Conservation (phyloP, 2,113 vertebrate genomes). For the Eulacestoma nigropectus region DNA sequence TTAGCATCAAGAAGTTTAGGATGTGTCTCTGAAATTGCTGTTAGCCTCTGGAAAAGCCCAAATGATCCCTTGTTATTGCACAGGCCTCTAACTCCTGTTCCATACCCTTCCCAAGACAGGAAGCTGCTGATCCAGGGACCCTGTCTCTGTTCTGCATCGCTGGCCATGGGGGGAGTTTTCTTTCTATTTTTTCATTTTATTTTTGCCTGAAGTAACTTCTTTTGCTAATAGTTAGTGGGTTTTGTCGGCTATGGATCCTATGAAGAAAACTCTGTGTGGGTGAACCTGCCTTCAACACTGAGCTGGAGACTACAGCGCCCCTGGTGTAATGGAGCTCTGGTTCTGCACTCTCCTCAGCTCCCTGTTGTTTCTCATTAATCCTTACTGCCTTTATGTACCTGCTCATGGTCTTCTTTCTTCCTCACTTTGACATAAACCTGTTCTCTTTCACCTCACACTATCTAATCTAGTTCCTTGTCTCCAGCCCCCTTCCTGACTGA, state of each 20-base stretch:
- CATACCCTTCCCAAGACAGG: neutral
- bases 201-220: neutral
- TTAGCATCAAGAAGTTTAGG: neutral
- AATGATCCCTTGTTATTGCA: neutral
- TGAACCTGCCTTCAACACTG: neutral
- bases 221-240: neutral
- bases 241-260: fast-evolving
- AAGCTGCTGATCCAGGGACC: neutral
- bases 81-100: neutral
- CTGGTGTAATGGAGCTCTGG: neutral
- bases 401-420: neutral
- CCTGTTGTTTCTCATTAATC: neutral
- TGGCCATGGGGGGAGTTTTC: neutral
- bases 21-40: neutral
- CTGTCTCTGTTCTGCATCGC: neutral
- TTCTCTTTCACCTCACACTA: neutral
- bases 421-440: neutral
- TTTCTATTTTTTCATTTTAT: neutral
- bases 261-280: neutral
- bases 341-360: neutral
- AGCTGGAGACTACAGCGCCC: neutral
- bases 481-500: neutral
- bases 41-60: neutral
- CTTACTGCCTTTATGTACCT: neutral
- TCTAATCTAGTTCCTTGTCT: neutral